phyloP scores from a whole-genome alignment of 2,113 vertebrate species.

The Cairina moschata region DNA sequence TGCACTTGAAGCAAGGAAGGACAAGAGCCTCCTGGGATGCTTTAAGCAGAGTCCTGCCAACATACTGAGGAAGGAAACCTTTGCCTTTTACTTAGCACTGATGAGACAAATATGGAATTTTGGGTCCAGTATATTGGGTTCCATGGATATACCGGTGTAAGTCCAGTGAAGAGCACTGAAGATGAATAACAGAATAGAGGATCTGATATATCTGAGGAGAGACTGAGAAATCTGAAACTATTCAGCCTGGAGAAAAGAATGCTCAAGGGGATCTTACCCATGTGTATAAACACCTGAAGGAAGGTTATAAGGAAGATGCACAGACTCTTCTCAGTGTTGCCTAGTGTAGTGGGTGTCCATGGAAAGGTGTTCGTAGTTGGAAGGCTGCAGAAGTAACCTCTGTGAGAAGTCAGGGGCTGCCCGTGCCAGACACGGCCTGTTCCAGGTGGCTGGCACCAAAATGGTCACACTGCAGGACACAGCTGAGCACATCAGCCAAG shows the following conservation, averaged over 20 bases:
- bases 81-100: neutral
- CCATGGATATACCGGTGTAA: too few species aligned
- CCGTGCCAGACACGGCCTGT: neutral
- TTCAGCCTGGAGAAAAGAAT: neutral
- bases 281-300: neutral
- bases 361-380: neutral
- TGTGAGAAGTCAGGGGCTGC: neutral
- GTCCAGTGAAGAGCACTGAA: neutral
- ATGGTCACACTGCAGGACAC: neutral
- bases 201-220: neutral
- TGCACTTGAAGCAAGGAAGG: neutral
- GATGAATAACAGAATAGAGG: neutral
- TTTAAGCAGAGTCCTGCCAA: neutral
- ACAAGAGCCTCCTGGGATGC: neutral
- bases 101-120: neutral
- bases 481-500: neutral
- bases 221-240: neutral
- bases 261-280: neutral
- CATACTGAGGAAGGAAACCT: neutral
- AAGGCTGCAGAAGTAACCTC: neutral
- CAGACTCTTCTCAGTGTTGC: neutral
- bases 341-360: neutral
- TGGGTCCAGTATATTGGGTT: too few species aligned
- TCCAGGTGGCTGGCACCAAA: neutral
- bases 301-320: neutral